Base-by-base conservation (phyloP, 2,113 vertebrate species). In the Tragelaphus scriptus region DNA sequence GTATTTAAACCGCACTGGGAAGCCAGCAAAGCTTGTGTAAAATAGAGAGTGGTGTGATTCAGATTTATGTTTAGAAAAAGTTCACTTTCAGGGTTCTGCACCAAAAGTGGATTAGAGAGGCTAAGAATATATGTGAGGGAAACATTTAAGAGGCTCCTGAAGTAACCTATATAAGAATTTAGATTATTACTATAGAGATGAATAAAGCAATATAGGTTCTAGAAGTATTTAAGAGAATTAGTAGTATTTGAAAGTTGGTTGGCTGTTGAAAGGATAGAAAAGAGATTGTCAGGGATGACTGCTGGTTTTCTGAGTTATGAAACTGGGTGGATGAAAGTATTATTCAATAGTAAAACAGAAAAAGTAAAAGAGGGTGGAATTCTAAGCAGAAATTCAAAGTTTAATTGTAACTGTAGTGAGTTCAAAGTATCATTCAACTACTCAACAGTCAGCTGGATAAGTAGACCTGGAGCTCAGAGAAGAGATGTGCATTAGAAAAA, bases 161-260 rank as follows among this genome's bases (percentile, higher is more conserved):
- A 92, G 26, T 88, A 21, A 95, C 8, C 14, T 49, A 28, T 53
- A 26, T 79, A 44, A 94, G 16, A 47, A 71, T 79, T 14, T 84
- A 91, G 51, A 47, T 61, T 36, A 44, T 91, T 58, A 40, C 36
- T 71, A 7, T 85, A 8, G 10, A 85, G 15, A 32, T 82, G 9
- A n/a, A 58, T 7, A 40, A 86, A 77, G 77, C 11, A 79, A 75
- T 89, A 92, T 14, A 71, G 53, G 61, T 63, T 95, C 14, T 71
- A 91, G 55, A 94, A 93, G 71, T 95, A 82, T 61, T 89, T 95
- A 47, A 86, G 80, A 84, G 81, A 94, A 79, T 71, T 61, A 59
- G 3, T n/a, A 49, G 80, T 7, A 88, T 53, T 92, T 85, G n/a
- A 47, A 89, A 56, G 91, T 40, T 93, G 47, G 44, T 28, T 82